Evolutionary conservation across 1,140 invertebrate genomes (phyloP).

Genomic region (Ladona fulva): DNA sequence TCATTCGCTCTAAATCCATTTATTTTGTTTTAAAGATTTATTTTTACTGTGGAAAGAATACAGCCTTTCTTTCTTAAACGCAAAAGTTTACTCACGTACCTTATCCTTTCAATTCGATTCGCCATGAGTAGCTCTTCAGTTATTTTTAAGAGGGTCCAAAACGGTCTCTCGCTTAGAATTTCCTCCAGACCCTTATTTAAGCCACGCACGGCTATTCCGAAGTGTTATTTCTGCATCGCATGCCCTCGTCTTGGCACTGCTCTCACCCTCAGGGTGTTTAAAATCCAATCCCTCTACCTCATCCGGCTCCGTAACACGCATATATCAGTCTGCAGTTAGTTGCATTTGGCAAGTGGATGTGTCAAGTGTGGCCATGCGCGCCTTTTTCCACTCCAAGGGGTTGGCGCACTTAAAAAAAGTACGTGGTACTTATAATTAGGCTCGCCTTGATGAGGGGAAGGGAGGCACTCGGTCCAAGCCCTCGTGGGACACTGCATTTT

Average conservation of each 20-base stretch:
- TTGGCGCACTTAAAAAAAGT: neutral
- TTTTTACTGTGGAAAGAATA: too few species aligned
- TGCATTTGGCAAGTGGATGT: neutral
- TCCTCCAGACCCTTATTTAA: neutral
- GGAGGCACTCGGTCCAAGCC: neutral
- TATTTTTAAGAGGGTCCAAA: too few species aligned
- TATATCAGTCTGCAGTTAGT: conserved; percentile 5
- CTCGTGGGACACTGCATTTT: too few species aligned
- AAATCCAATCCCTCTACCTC: neutral
- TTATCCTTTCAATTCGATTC: too few species aligned
- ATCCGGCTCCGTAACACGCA: neutral
- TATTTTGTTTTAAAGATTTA: too few species aligned
- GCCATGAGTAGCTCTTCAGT: too few species aligned
- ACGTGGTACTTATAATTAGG: neutral
- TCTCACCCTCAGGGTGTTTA: neutral
- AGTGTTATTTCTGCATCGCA: neutral
- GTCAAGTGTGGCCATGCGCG: neutral
- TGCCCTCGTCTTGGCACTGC: neutral
- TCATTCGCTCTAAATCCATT: too few species aligned
- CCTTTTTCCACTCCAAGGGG: neutral
- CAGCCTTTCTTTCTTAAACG: too few species aligned
- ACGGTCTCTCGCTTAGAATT: neutral
- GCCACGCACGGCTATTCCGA: neutral
- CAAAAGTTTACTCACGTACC: too few species aligned
- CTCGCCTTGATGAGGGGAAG: neutral